These are phyloP conservation scores for Teinopalpus imperialis DNA, from an alignment of 2,888 invertebrate genomes.

Conservation along the genomic window DNA sequence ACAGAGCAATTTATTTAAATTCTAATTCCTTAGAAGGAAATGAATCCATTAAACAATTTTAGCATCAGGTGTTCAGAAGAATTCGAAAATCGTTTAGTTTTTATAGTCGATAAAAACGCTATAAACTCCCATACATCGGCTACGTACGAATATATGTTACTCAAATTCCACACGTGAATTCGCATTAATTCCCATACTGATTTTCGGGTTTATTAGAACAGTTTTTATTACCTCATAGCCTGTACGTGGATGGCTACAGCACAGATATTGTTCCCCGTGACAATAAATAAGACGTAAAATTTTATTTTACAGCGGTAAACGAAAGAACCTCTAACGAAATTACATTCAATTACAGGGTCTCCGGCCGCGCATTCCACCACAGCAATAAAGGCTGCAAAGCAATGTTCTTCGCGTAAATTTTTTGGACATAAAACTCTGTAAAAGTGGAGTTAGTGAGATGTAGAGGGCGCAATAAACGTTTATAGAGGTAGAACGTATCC, in stretches of 20 bases:
- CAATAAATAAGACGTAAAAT: slow-evolving; percentile 79
- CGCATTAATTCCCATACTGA: slow-evolving; percentile 48
- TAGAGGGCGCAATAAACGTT: slow-evolving; percentile 78
- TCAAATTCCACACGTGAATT: slow-evolving; percentile 24
- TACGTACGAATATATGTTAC: slow-evolving; percentile 23
- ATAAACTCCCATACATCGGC: slow-evolving; percentile 32
- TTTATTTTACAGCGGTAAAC: slow-evolving; percentile 78
- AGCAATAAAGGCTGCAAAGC: slow-evolving; percentile 70
- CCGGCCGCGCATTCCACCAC: slow-evolving; percentile 64
- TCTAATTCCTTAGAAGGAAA: too few relatives aligned
- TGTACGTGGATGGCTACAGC: slow-evolving; percentile 40
- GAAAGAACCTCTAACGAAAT: slow-evolving; percentile 79
- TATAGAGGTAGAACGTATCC: slow-evolving; percentile 54
- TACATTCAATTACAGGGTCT: slow-evolving; percentile 76
- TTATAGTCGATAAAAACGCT: slow-evolving; percentile 53
- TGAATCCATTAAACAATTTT: slow-evolving; percentile 51
- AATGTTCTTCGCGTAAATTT: slow-evolving; percentile 76
- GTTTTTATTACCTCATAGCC: slow-evolving; percentile 44
- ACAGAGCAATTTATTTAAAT: too few relatives aligned
- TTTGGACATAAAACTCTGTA: slow-evolving; percentile 80
- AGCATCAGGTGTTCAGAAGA: slow-evolving; percentile 39
- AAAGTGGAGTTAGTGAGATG: slow-evolving; percentile 79
- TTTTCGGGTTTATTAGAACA: slow-evolving; percentile 49
- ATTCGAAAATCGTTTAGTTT: slow-evolving; percentile 43
- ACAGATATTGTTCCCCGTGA: slow-evolving; percentile 66